Evolutionary conservation across 2,888 invertebrate genomes (phyloP).

Genomic region (Cordilura impudica): DNA sequence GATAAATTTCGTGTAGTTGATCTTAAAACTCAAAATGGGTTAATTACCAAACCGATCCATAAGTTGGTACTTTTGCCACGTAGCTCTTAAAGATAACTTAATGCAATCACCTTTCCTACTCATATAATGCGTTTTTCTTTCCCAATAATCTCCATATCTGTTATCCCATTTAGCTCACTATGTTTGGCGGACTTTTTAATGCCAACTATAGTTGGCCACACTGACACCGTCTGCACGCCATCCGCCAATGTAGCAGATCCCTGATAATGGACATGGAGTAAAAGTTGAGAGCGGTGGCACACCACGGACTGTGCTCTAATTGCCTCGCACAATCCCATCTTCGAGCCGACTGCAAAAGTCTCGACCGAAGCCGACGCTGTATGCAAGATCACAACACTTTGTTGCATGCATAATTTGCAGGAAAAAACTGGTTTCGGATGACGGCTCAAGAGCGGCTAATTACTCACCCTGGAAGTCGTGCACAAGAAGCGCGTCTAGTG

Average conservation of each 20-base stretch:
- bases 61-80: neutral
- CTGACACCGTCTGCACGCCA: neutral
- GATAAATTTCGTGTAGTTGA: conserved; percentile 1
- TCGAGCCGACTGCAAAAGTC: neutral
- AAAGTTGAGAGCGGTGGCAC: neutral
- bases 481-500: too few relatives aligned
- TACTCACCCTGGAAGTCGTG: too few relatives aligned
- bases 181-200: neutral
- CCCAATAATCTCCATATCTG: neutral
- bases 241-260: neutral
- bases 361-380: neutral
- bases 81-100: too few relatives aligned
- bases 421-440: neutral
- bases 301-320: neutral
- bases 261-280: neutral
- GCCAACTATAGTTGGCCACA: neutral
- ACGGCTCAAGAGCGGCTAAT: neutral
- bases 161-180: neutral
- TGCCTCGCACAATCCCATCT: neutral
- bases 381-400: neutral
- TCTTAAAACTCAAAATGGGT: neutral
- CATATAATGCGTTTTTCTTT: too few relatives aligned
- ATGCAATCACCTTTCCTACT: too few relatives aligned
- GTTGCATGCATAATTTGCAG: neutral
- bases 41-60: neutral